Evolutionary conservation across 2,888 invertebrate genomes (phyloP).

Genomic region (Pyrochroa serraticornis): DNA sequence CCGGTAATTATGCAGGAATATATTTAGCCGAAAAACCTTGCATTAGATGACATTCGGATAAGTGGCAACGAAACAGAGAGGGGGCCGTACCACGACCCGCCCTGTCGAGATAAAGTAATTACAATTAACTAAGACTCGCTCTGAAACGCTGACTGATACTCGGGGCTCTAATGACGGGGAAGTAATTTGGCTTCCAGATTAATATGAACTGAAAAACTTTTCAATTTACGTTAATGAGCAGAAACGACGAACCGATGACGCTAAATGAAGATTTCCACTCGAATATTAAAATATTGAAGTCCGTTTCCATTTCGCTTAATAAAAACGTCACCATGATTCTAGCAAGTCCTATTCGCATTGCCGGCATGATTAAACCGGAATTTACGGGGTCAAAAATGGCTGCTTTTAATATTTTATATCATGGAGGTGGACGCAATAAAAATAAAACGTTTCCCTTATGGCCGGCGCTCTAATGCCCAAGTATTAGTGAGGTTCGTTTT

Average conservation of each 20-base stretch:
- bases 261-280: slow-evolving; percentile 31
- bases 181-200: slow-evolving; percentile 51
- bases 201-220: slow-evolving; percentile 49
- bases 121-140: slow-evolving; percentile 47
- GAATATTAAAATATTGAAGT: slow-evolving; percentile 28
- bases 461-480: too few species aligned
- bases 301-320: slow-evolving; percentile 26
- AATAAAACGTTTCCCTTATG: not conserved
- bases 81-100: slow-evolving; percentile 16
- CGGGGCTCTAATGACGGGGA: slow-evolving; percentile 50
- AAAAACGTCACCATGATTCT: slow-evolving; percentile 24
- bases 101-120: slow-evolving; percentile 49
- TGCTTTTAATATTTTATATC: not conserved
- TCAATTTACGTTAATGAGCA: slow-evolving; percentile 44
- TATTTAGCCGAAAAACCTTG: not conserved
- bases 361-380: not conserved
- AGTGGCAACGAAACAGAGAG: slow-evolving; percentile 22
- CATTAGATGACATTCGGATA: slow-evolving; percentile 19
- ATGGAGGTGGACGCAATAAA: not conserved
- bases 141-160: slow-evolving; percentile 43
- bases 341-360: slow-evolving; percentile 11
- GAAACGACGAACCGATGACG: slow-evolving; percentile 30
- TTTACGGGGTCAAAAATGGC: slow-evolving; percentile 3
- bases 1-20: too few species aligned
- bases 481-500: too few species aligned